Base-by-base conservation (phyloP, 2,113 vertebrate species). In the Mustela nigripes region DNA sequence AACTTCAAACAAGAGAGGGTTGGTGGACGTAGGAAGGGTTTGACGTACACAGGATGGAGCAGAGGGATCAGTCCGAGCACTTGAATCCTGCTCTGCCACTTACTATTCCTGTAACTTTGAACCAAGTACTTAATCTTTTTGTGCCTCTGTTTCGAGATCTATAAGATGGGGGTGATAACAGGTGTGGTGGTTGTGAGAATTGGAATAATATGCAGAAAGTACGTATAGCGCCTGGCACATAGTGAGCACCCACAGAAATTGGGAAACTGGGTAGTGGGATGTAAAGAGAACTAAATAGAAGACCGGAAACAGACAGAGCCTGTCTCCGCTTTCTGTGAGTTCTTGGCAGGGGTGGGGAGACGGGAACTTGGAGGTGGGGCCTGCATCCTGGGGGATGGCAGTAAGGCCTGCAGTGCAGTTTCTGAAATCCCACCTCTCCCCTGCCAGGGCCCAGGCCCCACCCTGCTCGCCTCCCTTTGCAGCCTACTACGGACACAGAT, bases 51-150 rank as follows among this genome's bases (percentile, higher is more conserved):
- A 22, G 36, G 33, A 80, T 33, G 28, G 21, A 76, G 19, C 48
- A 45, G 10, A 86, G 16, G 16, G 3, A n/a, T 45, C 24, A 36
- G 33, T 56, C 16, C 16, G 3, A 53, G 48, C 10, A 7, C 63
- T 93, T 86, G 62, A 79, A 74, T 63, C 76, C 74, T 80, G 22
- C 53, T 94, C 79, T 93, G 69, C 11, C 28, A 60, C 56, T 82
- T 86, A 15, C 1, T 93, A 18, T 79, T 88, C 69, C 21, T 28
- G 56, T 63, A 42, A 87, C 36, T 92, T 45, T 31, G 42, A 97
- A 24, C 39, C 89, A 80, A 67, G 22, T 48, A 39, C n/a, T 67
- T 50, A 21, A 85, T 63, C 45, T 67, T 79, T 91, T 56, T 82
- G 50, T 36, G 31, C 58, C 82, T 93, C 36, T 2, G 26, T 92